Base-by-base conservation (phyloP, 2,797 vertebrate genomes). In the Lindbergichthys nudifrons region DNA sequence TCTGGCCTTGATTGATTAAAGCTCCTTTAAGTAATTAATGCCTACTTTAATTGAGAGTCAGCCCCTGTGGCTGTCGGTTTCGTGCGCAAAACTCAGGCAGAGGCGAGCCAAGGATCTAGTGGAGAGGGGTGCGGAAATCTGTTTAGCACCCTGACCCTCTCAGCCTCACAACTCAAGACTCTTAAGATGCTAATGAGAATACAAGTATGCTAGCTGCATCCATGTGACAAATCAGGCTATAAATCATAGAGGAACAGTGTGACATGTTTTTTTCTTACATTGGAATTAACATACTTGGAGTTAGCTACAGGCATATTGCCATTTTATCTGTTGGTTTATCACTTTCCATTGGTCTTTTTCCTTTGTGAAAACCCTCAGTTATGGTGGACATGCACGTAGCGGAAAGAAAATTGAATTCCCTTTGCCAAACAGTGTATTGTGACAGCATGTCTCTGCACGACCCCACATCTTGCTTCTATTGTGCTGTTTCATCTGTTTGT, bases 1-100 rank as follows among this genome's bases (percentile, higher is more conserved):
- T 92, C 91, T 94, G 93, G 80, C 79, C 86, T 76, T 93, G 90
- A 94, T 94, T 93, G 92, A 94, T 95, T 92, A 93, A 93, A 90
- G 85, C 92, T 90, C 87, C 80, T 90, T 90, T 92, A 89, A 89
- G 88, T 94, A 93, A 95, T 93, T 93, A 92, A 94, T 91, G 89
- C 89, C 88, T 79, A 87, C 87, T 91, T 91, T 94, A 92, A 94
- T 92, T 88, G 90, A 90, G 90, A 93, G 89, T 83, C 86, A 63
- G 68, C 58, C 86, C 90, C 84, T 85, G 81, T 88, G 87, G 91
- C 91, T 84, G 77, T 45, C 67, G 79, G 80, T 63, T 76, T 88
- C 36, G 51, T 88, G 83, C 46, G 67, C 71, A 81, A 70, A 53
- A 73, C 86, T 84, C 66, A 86, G 79, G 54, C 86, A 75, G 79